Base-by-base conservation (phyloP, 2,888 invertebrate genomes). In the Ochropleura leucogaster region DNA sequence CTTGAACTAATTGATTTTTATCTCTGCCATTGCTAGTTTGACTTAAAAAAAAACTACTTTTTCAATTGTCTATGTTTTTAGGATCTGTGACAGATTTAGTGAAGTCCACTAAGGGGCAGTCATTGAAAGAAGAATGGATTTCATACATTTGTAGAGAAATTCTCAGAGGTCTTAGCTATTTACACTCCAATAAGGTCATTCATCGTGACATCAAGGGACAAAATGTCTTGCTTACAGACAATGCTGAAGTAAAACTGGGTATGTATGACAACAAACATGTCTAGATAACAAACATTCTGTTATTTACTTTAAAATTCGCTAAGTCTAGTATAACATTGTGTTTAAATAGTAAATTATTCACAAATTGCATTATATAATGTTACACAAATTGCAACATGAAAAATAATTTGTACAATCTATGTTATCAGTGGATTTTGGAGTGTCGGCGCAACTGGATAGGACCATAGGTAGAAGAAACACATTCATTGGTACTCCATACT, bases 151-250 rank as follows among this genome's bases (percentile, higher is more conserved):
- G 99, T 94, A 97, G 99, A 94, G 98, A 99, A 97, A 98, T 99
- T 87, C 97, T 99, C 83, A 97, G 99, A 92, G 99, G 99, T 87
- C 97, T 99, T 80, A 98, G 99, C 93, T 99, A 99, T 97, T 97
- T 99, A 93, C 99, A 99, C 97, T 98, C 98, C 91, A 99, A 99
- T 96, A 99, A 99, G 97, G 99, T 99, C 87, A 99, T 99, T 92
- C 99, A 99, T 96, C 97, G 99, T 94, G 99, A 99, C 96, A 99
- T 99, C 94, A 99, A 99, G 96, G 99, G 99, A 83, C 99, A 99
- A 96, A 99, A 99, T 97, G 99, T 99, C 88, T 97, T 99, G 86
- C 97, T 99, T 80, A 99, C 99, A 85, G 99, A 99, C 96, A 99
- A 99, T 97, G 99, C 99, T 84, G 99, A 99, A 97, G 99, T 99